Conservation (phyloP, 2,113 vertebrate genomes). For the Salvelinus sp. region DNA sequence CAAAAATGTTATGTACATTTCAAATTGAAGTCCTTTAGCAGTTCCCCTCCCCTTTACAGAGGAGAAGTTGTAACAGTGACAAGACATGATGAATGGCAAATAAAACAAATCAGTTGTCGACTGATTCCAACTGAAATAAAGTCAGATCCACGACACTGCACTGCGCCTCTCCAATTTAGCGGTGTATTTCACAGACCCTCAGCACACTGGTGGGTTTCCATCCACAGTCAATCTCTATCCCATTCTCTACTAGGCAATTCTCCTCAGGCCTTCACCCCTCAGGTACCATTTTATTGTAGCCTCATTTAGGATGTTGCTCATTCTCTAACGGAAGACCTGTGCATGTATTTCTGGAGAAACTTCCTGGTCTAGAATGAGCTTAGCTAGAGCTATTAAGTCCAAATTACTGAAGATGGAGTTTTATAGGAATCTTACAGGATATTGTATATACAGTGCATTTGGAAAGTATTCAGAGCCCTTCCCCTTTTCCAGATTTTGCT, state of each 20-base stretch:
- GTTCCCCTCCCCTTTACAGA: background rate
- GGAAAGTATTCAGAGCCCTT: too few species aligned
- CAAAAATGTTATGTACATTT: too few species aligned
- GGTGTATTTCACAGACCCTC: background rate
- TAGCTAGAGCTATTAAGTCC: background rate
- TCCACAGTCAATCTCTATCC: background rate
- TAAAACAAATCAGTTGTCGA: background rate
- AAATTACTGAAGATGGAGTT: background rate
- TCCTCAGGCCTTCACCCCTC: background rate
- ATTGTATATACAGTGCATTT: background rate
- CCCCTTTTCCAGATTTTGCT: too few species aligned
- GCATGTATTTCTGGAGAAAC: slow-evolving; percentile 6
- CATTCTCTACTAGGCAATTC: background rate
- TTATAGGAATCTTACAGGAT: background rate
- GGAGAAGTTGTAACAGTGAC: background rate
- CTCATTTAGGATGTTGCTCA: background rate
- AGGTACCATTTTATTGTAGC: slow-evolving; percentile 8
- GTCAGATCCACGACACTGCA: background rate
- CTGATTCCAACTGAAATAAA: background rate
- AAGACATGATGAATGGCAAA: background rate
- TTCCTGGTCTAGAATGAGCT: background rate
- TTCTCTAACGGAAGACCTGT: background rate
- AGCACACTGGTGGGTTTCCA: too few species aligned
- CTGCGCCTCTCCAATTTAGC: background rate
- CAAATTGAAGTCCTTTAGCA: background rate